phyloP scores from a whole-genome alignment of 2,113 vertebrate genomes.

The Epinephelus cyanopodus region DNA sequence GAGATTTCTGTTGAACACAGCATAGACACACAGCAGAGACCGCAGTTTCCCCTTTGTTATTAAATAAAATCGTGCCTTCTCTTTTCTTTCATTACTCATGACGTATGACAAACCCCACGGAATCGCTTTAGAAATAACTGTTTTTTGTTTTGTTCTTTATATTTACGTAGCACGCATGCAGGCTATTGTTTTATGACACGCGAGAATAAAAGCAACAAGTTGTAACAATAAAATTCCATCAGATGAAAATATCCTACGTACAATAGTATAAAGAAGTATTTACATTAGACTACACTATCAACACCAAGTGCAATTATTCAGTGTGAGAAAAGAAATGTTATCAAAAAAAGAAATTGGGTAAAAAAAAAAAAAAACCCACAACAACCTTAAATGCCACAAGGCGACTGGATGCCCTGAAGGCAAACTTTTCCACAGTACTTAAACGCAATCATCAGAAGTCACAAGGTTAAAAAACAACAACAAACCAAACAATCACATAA shows the following conservation, averaged over 20 bases:
- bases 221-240: not conserved
- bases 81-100: not conserved
- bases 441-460: not conserved
- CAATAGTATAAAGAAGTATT: not conserved
- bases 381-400: not conserved
- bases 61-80: not conserved
- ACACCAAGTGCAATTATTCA: not conserved
- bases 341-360: not conserved
- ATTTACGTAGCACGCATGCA: not conserved
- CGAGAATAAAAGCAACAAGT: slow-evolving; percentile 24
- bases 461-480: not conserved
- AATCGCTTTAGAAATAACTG: not conserved
- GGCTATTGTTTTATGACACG: not conserved
- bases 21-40: not conserved
- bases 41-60: not conserved
- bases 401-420: not conserved
- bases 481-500: too few species aligned
- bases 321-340: not conserved
- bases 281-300: not conserved
- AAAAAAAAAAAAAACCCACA: too few species aligned
- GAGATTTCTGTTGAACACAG: not conserved
- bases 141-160: not conserved
- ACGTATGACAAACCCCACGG: not conserved
- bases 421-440: not conserved
- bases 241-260: not conserved